Evolutionary conservation across 2,797 vertebrate genomes (phyloP), one percentile per base, ranked within the genome.

Genomic region (Rhinogobio ventralis): DNA sequence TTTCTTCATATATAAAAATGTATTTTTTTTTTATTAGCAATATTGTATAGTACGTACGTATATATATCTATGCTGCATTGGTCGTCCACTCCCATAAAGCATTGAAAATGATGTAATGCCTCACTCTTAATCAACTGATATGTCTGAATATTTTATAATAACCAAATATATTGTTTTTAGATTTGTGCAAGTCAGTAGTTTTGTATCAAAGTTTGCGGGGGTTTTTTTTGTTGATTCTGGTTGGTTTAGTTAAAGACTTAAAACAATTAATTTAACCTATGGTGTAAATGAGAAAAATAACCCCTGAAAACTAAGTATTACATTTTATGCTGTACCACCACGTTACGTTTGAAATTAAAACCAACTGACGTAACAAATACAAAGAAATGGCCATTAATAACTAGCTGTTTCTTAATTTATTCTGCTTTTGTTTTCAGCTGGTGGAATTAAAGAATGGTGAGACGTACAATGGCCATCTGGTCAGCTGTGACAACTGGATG

Each of bases 401-500:
- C 25, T 0, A 7, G 13, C 25, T 3, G 60, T 64, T 64, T 64
- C 5, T 28, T 14, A 62, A 62, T 19, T 45, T 19, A 5, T n/a
- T 28, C 39, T 75, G 46, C 36, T 25, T 33, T 14, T 79, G 74
- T 73, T 64, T 75, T 5, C 87, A 99, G 98, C 87, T 99, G 94
- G 98, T 99, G 93, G 98, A 99, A 91, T 91, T 99, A 87, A 99
- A 99, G 89, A 99, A 99, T 0, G 98, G 98, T 0, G 98, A 99
- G 91, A 99, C 98, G 0, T 99, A 99, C 91, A 99, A 99, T 0
- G 98, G 98, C 6, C 98, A 99, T 90, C 90, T 99, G 93, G 98
- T 99, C 88, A 99, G 98, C 94, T 99, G 98, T 4, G 98, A 99
- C 92, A 99, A 99, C 95, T 99, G 98, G 98, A 99, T 99, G 98